Conservation (phyloP, 2,797 vertebrate species). For the Hydrolagus colliei region DNA sequence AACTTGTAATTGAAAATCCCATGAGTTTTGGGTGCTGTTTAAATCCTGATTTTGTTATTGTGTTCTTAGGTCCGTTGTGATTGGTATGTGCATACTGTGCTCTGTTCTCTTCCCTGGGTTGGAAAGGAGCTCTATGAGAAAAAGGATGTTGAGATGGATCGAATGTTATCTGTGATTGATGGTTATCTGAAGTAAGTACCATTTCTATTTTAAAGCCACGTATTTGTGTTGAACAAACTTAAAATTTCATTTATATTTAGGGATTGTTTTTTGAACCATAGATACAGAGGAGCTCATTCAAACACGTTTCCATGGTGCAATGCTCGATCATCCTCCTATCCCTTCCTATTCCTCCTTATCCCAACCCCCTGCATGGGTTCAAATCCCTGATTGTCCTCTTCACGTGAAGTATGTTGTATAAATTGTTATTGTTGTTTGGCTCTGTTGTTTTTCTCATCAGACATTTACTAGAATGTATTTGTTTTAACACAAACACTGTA, state of each 20-base stretch:
- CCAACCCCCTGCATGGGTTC: no score
- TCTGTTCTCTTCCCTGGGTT: conserved; percentile 93
- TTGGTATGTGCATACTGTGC: conserved; percentile 89
- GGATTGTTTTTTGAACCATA: no score
- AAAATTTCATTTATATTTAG: no score
- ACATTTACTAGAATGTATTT: neutral
- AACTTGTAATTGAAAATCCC: neutral
- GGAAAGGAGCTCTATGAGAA: conserved; percentile 97
- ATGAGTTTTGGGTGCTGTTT: neutral
- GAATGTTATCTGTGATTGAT: conserved; percentile 84
- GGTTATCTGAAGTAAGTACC: conserved; percentile 82
- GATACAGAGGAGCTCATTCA: no score
- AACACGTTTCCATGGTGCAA: neutral
- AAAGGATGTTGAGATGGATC: conserved; percentile 96
- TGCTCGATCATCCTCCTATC: no score
- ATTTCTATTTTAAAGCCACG: neutral
- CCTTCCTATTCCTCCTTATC: neutral
- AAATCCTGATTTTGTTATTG: conserved; percentile 27
- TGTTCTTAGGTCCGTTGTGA: conserved; percentile 78
- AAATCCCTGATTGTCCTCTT: no score
- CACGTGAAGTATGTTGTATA: no score
- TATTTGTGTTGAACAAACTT: no score
- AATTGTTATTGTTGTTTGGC: no score
- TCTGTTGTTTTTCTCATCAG: neutral
- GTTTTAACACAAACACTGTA: neutral